Evolutionary conservation across 1,140 invertebrate species (phyloP), one percentile per base, ranked within the genome.

Genomic region (Caenorhabditis inopinata): DNA sequence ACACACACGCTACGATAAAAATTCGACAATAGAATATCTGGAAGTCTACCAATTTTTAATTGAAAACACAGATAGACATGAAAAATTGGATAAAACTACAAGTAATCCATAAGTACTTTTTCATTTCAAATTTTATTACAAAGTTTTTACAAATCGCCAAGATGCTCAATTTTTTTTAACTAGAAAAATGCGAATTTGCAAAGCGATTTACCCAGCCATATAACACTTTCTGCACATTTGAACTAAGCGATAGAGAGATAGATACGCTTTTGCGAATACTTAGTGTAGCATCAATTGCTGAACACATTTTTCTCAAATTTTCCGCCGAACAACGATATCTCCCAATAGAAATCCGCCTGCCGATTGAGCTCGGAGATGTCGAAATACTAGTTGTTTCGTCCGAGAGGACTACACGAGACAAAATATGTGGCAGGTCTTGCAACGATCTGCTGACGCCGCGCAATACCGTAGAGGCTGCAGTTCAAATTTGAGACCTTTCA

Each of bases 301-400:
- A 68, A 68, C 58, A 68, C 58, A 68, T 68, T 68, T 68, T 35
- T 32, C 51, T 58, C 51, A n/a, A 16, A 58, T 23, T 32, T 68
- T 68, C 58, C 58, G 58, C 32, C n/a, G 23, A 68, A 42, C 58
- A 68, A 42, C 58, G n/a, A 9, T 32, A 68, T 21, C 38, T 68
- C 38, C 58, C n/a, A n/a, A 21, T 18, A 12, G 58, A 68, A 68
- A 68, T 38, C 32, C 29, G 11, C 58, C 16, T 68, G 29, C n/a
- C 58, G 58, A 68, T 18, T 68, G 16, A 16, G 58, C 58, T 38
- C 5, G 32, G 27, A 29, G 23, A 12, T 21, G 58, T 58, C 16
- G 32, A 68, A 68, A 68, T 68, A 42, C 23, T n/a, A 12, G 16
- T 5, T 14, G 4, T 18, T 68, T 38, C 21, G 58, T 68, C 58